phyloP scores from a whole-genome alignment of 1,140 invertebrate genomes.

The Polyergus mexicanus region DNA sequence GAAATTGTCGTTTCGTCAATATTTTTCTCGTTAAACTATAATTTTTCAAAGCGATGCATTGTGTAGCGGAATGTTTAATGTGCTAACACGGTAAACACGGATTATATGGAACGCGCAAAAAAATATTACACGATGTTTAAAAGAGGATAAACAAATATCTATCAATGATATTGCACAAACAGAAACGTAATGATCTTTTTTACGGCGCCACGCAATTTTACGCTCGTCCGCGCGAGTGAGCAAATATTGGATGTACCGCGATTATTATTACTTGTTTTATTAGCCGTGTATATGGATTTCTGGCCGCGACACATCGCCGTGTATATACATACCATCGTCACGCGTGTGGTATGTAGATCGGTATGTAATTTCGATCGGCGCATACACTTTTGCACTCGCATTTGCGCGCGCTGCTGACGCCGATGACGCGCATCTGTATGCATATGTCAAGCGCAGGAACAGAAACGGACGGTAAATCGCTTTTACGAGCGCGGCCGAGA shows the following conservation, averaged over 20 bases:
- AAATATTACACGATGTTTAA: constrained; percentile 11
- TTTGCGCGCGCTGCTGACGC: not conserved
- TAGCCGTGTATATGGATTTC: constrained; percentile 57
- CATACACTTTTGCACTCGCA: constrained; percentile 39
- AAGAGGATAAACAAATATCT: constrained; percentile 6
- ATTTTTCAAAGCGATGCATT: constrained; percentile 14
- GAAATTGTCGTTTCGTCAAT: not conserved
- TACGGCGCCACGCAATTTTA: constrained; percentile 39
- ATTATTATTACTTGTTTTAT: constrained; percentile 74
- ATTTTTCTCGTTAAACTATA: not conserved
- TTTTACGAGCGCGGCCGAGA: constrained; percentile 51
- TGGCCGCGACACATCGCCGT: constrained; percentile 20
- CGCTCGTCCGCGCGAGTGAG: constrained; percentile 32
- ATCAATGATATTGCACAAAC: constrained; percentile 36
- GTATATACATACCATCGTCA: not conserved
- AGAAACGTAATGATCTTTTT: constrained; percentile 31
- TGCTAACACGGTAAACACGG: not conserved
- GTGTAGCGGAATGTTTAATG: not conserved
- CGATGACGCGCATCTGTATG: constrained; percentile 59
- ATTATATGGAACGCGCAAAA: not conserved
- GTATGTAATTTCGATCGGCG: constrained; percentile 18
- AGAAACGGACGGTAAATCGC: constrained; percentile 57
- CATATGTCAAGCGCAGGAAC: constrained; percentile 66
- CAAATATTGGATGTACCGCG: constrained; percentile 59
- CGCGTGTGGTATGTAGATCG: constrained; percentile 12